Conservation (phyloP, 2,113 vertebrate genomes). For the Macaca nemestrina region DNA sequence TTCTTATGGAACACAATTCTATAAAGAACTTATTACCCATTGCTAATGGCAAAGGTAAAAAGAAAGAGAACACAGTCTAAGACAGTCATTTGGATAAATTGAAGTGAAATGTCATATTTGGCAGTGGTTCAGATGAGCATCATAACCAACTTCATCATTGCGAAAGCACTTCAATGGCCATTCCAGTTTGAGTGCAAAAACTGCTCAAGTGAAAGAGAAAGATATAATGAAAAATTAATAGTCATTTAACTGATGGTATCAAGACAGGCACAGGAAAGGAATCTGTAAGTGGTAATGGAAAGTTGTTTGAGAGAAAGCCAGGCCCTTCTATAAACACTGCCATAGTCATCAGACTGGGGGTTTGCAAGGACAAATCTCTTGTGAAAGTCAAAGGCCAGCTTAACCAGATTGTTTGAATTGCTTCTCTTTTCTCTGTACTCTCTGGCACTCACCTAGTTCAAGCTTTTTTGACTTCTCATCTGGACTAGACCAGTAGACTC, state of each 20-base stretch:
- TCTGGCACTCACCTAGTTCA: background rate
- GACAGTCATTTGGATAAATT: background rate
- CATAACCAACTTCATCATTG: background rate
- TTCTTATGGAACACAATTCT: background rate
- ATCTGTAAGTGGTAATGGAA: background rate
- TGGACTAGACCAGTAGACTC: background rate
- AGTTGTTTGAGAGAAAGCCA: background rate
- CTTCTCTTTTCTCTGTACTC: background rate
- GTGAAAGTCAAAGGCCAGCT: background rate
- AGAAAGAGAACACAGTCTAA: background rate
- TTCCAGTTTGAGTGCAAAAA: background rate
- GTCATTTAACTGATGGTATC: background rate
- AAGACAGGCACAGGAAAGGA: background rate
- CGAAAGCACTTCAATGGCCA: background rate
- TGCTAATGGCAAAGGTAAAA: background rate
- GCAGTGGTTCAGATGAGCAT: background rate
- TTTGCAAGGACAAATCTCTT: background rate
- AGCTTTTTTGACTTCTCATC: background rate
- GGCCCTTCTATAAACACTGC: background rate
- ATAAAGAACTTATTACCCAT: background rate
- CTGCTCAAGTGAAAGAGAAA: background rate
- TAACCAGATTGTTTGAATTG: background rate
- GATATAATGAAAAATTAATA: background rate
- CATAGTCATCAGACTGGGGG: too few relatives aligned
- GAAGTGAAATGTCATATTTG: fast-evolving